Evolutionary conservation across 1,140 invertebrate species (phyloP).

Genomic region (Drosophila melanica): DNA sequence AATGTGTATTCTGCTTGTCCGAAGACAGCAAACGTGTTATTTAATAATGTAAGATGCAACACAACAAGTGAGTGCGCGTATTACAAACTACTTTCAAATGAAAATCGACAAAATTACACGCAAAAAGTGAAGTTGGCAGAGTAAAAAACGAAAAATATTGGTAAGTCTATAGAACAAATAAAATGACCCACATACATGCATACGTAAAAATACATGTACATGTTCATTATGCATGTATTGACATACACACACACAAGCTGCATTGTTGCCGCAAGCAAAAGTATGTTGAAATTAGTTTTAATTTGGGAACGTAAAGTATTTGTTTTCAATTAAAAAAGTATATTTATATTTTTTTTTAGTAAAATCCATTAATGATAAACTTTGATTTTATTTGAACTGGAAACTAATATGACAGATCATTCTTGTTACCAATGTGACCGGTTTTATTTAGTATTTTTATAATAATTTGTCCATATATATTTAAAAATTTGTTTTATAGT

Average conservation of each 20-base stretch:
- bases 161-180: slow-evolving; percentile 43
- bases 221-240: slow-evolving; percentile 22
- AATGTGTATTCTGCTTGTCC: slow-evolving; percentile 14
- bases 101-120: neutral
- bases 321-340: neutral
- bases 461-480: neutral
- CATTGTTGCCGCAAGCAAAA: slow-evolving; percentile 45
- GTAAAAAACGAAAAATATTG: slow-evolving; percentile 8
- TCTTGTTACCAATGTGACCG: slow-evolving; percentile 29
- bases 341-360: neutral
- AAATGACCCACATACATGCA: slow-evolving; percentile 40
- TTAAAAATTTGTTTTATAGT: neutral
- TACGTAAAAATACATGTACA: slow-evolving; percentile 23
- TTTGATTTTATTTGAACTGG: slow-evolving; percentile 19
- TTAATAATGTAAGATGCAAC: slow-evolving; percentile 60
- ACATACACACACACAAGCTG: slow-evolving; percentile 32
- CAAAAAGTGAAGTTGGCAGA: slow-evolving; percentile 17
- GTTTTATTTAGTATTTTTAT: slow-evolving; percentile 18
- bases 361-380: neutral
- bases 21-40: slow-evolving; percentile 57
- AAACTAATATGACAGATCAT: slow-evolving; percentile 35
- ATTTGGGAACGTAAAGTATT: neutral
- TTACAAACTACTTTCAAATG: slow-evolving; percentile 7
- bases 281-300: slow-evolving; percentile 25
- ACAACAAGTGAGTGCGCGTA: slow-evolving; percentile 53